phyloP scores from a whole-genome alignment of 2,113 vertebrate species.

The Cnemophilus loriae region DNA sequence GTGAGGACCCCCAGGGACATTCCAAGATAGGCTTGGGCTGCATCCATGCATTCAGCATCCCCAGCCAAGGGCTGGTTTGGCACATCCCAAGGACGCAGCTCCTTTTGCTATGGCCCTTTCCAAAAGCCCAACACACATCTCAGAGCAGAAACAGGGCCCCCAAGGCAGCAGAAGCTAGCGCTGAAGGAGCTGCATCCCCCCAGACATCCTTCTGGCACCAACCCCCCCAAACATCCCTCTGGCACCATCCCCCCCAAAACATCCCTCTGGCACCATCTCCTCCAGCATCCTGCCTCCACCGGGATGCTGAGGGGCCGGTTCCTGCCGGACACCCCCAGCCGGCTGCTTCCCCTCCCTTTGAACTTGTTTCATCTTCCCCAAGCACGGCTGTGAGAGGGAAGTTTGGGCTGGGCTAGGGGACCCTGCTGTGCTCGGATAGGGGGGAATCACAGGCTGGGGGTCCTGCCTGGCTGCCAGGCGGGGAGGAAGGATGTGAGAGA shows the following conservation, averaged over 20 bases:
- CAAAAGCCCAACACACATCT: fast-evolving
- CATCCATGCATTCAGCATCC: neutral
- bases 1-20: neutral
- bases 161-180: fast-evolving
- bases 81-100: neutral
- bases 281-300: neutral
- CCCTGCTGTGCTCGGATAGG: neutral
- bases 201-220: neutral
- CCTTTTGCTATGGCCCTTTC: neutral
- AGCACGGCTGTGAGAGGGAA: neutral
- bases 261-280: neutral
- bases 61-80: neutral
- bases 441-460: neutral
- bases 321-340: neutral
- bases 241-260: neutral
- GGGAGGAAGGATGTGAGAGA: slow-evolving; percentile 23
- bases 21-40: neutral
- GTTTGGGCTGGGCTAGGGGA: neutral
- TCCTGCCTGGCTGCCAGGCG: fast-evolving
- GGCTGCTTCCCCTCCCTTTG: slow-evolving; percentile 39
- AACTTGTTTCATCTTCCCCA: neutral
- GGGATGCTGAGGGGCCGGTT: neutral
- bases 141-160: neutral
- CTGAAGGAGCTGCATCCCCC: neutral
- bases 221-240: neutral